A percentile compares a stretch with the other conserved stretches of the same genome.
Conservation (phyloP, 2,888 invertebrate species). For the Amblyteles armatorius region DNA sequence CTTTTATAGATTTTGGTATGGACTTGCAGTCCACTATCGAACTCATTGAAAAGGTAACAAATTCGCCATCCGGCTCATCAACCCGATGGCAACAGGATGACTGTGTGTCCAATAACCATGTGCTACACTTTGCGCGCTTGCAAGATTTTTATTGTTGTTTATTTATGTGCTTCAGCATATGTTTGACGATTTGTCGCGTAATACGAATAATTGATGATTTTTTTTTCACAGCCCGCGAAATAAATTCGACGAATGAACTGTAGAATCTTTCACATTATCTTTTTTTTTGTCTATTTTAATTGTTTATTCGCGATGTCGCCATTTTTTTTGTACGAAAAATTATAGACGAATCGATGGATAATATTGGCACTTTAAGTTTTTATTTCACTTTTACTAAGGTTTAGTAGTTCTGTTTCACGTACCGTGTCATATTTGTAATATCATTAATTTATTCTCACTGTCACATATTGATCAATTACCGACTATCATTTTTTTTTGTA, state of each 20-base stretch:
- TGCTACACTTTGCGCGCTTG: conserved; percentile 66
- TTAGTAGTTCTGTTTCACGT: conserved; percentile 32
- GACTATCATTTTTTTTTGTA: conserved; percentile 16
- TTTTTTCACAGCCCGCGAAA: conserved; percentile 9
- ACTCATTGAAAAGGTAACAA: conserved; percentile 94
- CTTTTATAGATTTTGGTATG: conserved; percentile 98
- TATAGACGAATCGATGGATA: background rate
- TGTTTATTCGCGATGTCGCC: background rate
- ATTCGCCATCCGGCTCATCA: conserved; percentile 61
- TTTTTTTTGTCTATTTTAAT: background rate
- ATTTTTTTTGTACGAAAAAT: background rate
- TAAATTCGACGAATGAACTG: conserved; percentile 4
- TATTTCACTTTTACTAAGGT: conserved; percentile 14
- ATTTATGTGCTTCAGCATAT: conserved; percentile 8
- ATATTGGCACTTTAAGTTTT: background rate
- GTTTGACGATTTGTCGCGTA: conserved; percentile 7
- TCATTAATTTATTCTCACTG: conserved; percentile 19
- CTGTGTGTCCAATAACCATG: conserved; percentile 34
- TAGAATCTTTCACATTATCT: too few species aligned
- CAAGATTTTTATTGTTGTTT: conserved; percentile 68
- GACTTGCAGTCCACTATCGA: conserved; percentile 96
- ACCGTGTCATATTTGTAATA: conserved; percentile 19
- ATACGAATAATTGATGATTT: conserved; percentile 25
- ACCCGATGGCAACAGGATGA: conserved; percentile 54
- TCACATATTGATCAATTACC: conserved; percentile 14